Evolutionary conservation across 2,888 invertebrate species (phyloP), one percentile per base, ranked within the genome.

Genomic region (Heteromyza rotundicornis): DNA sequence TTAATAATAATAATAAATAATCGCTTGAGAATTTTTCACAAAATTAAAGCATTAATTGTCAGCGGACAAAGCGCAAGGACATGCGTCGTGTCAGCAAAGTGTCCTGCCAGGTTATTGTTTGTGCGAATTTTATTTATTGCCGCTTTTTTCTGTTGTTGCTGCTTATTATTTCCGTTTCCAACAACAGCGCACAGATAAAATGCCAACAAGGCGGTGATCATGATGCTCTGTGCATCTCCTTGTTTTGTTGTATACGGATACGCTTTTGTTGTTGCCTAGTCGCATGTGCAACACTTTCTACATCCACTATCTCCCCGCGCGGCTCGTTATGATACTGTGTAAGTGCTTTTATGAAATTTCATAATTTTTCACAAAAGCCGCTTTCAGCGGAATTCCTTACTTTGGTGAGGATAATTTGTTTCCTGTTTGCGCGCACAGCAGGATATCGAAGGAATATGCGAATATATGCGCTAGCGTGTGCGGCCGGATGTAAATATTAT

Each of bases 381-480:
- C 17, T 59, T 36, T 51, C 49, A 59, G 57, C 65, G 65, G 60
- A 63, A 64, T 64, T 63, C 59, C 63, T 63, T 55, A 47, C 65
- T 63, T 64, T 63, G 73, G 73, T 71, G 70, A 71, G 71, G 71
- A 73, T 75, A 79, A 79, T 79, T 79, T 79, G 79, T 77, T 79
- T 79, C 79, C 79, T 77, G 74, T 76, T 77, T 66, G 63, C 76
- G 71, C 74, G 74, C 74, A 68, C 74, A 75, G 74, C 74, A 75
- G 74, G 74, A 74, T 71, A 75, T 74, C 53, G 14, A 8, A 35
- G 36, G 23, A 44, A 40, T 56, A 32, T 32, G 32, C n/a, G n/a
- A n/a, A n/a, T n/a, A n/a, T n/a, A n/a, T n/a, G n/a, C n/a, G n/a
- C n/a, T n/a, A n/a, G n/a, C n/a, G n/a, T n/a, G n/a, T n/a, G n/a